A percentile compares a stretch with the other conserved stretches of the same genome.
Conservation (phyloP, 2,797 vertebrate genomes). For the Agapornis canus region DNA sequence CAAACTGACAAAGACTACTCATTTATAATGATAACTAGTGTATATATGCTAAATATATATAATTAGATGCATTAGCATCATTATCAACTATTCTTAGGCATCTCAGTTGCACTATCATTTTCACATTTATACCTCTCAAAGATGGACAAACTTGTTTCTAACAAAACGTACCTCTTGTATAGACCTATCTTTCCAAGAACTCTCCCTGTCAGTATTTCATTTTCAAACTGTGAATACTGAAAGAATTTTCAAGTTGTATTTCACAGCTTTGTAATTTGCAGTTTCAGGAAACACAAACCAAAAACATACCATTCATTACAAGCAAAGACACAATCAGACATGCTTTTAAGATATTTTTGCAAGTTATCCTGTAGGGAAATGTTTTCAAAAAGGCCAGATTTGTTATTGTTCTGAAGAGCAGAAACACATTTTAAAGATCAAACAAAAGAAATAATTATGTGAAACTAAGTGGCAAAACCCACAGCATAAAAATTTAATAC, state of each 20-base stretch:
- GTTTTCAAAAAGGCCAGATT: constrained; percentile 1
- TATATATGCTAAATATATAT: neutral
- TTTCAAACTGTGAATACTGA: neutral
- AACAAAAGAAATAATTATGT: constrained; percentile 27
- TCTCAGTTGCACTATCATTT: neutral
- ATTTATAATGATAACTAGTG: neutral
- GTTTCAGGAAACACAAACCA: constrained; percentile 4
- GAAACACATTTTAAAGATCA: constrained; percentile 27
- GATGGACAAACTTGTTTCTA: neutral
- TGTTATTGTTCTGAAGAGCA: constrained; percentile 30
- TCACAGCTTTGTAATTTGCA: neutral
- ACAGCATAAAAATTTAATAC: neutral
- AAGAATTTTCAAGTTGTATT: neutral
- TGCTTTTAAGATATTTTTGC: neutral
- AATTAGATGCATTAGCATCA: neutral
- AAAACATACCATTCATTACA: neutral
- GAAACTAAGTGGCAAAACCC: neutral
- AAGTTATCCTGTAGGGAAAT: neutral
- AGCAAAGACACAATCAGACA: neutral
- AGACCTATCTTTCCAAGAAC: neutral
- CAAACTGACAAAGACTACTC: neutral
- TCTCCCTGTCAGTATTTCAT: neutral
- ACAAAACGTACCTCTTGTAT: neutral
- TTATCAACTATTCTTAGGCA: neutral
- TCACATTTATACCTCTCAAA: neutral